Base-by-base conservation (phyloP, 2,797 vertebrate species). In the Rhynchonycteris naso region DNA sequence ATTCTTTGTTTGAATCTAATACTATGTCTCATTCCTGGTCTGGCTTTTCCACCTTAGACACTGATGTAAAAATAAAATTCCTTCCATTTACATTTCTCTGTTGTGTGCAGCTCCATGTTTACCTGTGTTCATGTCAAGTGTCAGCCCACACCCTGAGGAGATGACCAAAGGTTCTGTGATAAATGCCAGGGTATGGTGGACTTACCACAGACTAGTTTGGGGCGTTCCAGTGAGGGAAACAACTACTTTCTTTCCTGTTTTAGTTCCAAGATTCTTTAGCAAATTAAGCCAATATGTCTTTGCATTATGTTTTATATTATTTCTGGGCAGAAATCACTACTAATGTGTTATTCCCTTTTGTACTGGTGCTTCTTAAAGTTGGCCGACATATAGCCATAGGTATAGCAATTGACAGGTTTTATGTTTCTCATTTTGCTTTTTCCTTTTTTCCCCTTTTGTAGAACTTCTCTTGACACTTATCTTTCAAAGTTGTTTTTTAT, bases 271-370 rank as follows among this genome's bases (percentile, higher is more conserved):
- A 85, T 58, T 66, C 87, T 56, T 82, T 15, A 26, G 68, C 43
- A 96, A 92, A 94, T 68, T 76, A 93, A 96, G 80, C 76, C 94
- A 95, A 56, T 35, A 56, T 94, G 81, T 93, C 74, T 86, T 71
- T 89, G 66, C 50, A 50, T 93, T 94, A 56, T 95, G 93, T 97
- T 95, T 97, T 59, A n/a, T 90, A 93, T 97, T 96, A 95, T 96
- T 94, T 97, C 92, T 96, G 95, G 93, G 93, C 84, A 95, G 76
- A 38, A 76, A 16, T 93, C 78, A 30, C 28, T 30, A 33, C 78
- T 21, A 10, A 56, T 90, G 79, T 68, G 47, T 61, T 80, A 78
- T 72, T 12, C 50, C 13, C 79, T 85, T 93, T 69, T 12, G 30
- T 68, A 86, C 75, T 35, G 50, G 15, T 47, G 33, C 47, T 79